Percentiles rank a stretch among this genome's conserved stretches.
Conservation (phyloP, 2,888 invertebrate species). For the Adineta ricciae region DNA sequence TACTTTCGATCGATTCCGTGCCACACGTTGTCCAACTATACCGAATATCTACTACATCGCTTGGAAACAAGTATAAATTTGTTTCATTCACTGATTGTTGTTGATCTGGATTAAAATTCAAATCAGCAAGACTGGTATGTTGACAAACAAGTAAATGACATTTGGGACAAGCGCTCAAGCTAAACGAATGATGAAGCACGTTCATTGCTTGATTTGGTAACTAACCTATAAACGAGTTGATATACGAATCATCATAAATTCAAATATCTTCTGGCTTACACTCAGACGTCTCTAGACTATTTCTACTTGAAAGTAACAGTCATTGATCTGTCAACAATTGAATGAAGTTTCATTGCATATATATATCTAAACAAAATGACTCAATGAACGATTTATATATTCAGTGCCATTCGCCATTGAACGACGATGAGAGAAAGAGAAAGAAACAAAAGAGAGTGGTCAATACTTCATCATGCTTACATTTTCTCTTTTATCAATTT, state of each 20-base stretch:
- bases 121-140: background rate
- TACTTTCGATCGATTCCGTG: background rate
- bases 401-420: background rate
- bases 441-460: background rate
- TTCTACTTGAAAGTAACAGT: background rate
- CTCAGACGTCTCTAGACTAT: background rate
- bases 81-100: background rate
- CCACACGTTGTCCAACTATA: slow-evolving; percentile 7
- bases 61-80: background rate
- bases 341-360: background rate
- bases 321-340: background rate
- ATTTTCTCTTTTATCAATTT: background rate
- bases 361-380: background rate
- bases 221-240: no score
- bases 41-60: background rate
- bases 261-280: background rate
- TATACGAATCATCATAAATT: no score
- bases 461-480: background rate
- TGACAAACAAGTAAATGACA: background rate
- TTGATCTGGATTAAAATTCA: background rate
- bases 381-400: background rate
- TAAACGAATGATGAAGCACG: slow-evolving; percentile 7
- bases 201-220: background rate
- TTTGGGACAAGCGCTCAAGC: slow-evolving; percentile 13
- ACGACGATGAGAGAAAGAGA: background rate